Percentiles rank a stretch among this genome's conserved stretches.
Conservation (phyloP, 2,113 vertebrate genomes). For the Rhea pennata region DNA sequence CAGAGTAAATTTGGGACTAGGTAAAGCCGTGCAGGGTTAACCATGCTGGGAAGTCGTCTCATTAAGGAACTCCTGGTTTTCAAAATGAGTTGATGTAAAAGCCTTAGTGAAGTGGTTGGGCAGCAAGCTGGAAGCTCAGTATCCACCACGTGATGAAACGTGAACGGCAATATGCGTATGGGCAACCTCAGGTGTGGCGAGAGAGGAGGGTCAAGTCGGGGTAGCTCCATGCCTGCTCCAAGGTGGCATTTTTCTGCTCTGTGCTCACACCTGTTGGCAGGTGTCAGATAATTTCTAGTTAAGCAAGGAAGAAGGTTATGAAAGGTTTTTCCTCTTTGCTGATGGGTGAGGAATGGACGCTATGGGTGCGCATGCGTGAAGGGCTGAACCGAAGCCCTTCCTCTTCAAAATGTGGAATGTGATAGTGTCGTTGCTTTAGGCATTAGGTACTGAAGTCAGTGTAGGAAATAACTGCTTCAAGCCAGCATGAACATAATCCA, state of each 20-base stretch:
- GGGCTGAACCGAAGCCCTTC: background rate
- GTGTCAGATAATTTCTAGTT: background rate
- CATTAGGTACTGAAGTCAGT: background rate
- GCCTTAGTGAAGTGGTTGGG: background rate
- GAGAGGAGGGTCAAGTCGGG: background rate
- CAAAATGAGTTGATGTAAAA: background rate
- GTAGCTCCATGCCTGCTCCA: background rate
- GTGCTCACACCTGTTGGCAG: background rate
- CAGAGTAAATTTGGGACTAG: background rate
- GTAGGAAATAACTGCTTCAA: conserved; percentile 4
- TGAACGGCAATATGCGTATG: fast-evolving
- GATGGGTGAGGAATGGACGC: background rate
- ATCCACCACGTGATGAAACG: fast-evolving
- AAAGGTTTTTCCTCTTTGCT: background rate
- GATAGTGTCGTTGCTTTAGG: conserved; percentile 5
- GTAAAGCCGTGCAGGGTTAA: background rate
- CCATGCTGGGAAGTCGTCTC: background rate
- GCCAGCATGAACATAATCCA: conserved; percentile 8
- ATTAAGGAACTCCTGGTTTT: background rate
- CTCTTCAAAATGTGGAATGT: background rate
- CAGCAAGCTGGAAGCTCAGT: background rate
- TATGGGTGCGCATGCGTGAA: background rate
- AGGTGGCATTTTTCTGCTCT: background rate
- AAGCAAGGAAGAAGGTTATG: background rate
- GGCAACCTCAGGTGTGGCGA: fast-evolving